Conservation (phyloP, 2,797 vertebrate species). For the Periophthalmus magnuspinnatus region DNA sequence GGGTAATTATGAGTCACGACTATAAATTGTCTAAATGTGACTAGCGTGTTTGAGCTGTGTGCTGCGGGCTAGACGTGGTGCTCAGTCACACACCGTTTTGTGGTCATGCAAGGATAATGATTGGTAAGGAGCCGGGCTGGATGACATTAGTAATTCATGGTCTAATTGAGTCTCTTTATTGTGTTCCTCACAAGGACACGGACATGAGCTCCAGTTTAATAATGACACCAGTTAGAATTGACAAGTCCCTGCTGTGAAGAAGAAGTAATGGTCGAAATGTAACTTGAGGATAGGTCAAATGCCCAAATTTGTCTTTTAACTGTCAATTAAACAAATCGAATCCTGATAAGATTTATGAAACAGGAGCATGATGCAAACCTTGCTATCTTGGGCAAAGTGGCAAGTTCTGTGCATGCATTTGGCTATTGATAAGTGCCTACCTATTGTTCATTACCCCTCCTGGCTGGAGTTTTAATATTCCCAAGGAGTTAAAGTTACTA, state of each 20-base stretch:
- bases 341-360: not conserved
- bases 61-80: not conserved
- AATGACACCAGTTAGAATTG: not conserved
- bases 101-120: conserved; percentile 9
- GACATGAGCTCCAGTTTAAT: not conserved
- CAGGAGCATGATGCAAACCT: not conserved
- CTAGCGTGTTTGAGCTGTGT: conserved; percentile 3
- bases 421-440: not conserved
- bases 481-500: too few species aligned
- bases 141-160: conserved; percentile 20
- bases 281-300: not conserved
- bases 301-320: not conserved
- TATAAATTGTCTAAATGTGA: conserved; percentile 31
- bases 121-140: conserved; percentile 3
- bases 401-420: not conserved
- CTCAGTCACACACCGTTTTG: conserved; percentile 17
- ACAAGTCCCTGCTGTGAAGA: not conserved
- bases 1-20: conserved; percentile 40
- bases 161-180: conserved; percentile 12
- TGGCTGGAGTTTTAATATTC: too few species aligned
- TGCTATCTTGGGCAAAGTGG: not conserved
- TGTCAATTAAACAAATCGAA: not conserved
- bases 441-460: not conserved
- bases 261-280: not conserved
- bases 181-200: conserved; percentile 2